A percentile compares a stretch with the other conserved stretches of the same genome.
Evolutionary conservation across 64 coral and sea anemone species (phyloP).

Genomic region (Catalaphyllia jardinei): DNA sequence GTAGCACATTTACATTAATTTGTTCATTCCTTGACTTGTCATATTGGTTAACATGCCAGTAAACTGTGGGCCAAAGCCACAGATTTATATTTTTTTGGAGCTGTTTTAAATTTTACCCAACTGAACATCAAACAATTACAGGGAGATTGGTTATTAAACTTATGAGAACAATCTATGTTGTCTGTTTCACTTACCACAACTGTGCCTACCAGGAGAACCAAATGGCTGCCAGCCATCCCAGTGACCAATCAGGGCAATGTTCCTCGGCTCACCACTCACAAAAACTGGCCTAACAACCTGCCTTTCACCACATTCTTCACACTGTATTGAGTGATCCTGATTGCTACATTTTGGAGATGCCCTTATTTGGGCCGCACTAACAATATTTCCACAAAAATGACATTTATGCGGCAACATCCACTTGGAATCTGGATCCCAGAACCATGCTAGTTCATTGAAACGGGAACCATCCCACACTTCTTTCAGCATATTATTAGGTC

Average conservation of each 20-base stretch:
- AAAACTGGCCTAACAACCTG: neutral
- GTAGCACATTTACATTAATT: too few relatives aligned
- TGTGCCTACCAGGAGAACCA: neutral
- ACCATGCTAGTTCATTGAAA: conserved; percentile 29
- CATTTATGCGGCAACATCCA: conserved; percentile 42
- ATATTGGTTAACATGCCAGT: too few relatives aligned
- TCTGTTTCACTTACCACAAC: conserved; percentile 28
- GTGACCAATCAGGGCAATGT: conserved; percentile 47
- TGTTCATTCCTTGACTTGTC: too few relatives aligned
- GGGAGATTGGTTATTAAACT: too few relatives aligned
- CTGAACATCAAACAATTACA: too few relatives aligned
- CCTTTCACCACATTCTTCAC: conserved; percentile 32
- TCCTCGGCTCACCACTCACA: conserved; percentile 18
- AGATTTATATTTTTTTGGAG: too few relatives aligned
- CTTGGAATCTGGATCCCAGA: conserved; percentile 9
- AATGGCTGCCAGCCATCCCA: conserved; percentile 27
- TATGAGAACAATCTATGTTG: too few relatives aligned
- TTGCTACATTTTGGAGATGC: too few relatives aligned
- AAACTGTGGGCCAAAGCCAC: too few relatives aligned
- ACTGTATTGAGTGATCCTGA: neutral
- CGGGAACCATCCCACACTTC: neutral
- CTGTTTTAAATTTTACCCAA: too few relatives aligned
- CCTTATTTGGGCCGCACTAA: too few relatives aligned
- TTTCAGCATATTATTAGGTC: neutral
- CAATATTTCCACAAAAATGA: conserved; percentile 21